Evolutionary conservation across 2,797 vertebrate species (phyloP), one percentile per base, ranked within the genome.

Genomic region (Steatocranus sp.): DNA sequence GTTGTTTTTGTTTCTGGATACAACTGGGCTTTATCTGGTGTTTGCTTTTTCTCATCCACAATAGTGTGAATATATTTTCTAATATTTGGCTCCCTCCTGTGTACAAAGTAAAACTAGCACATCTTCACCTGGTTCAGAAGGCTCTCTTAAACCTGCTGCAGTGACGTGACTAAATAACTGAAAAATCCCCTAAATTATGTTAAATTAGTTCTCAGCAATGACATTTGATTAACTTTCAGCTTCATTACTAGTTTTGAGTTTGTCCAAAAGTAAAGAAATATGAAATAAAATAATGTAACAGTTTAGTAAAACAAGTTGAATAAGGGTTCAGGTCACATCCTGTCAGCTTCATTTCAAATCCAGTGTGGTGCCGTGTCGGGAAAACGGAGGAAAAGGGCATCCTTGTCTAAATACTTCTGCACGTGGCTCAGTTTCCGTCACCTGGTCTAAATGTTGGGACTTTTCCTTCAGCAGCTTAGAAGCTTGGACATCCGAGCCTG

Each of bases 21-120:
- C 48, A 74, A 68, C 36, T 49, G 56, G 56, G 30, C 50, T 83
- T 87, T 76, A 61, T 1, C 56, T 61, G 56, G 10, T 82, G 73
- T 82, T 34, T 81, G 12, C 41, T 41, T 68, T 66, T 66, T 66
- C 38, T 25, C 20, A 17, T 4, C 14, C 1, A 43, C 9, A 63
- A 6, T 2, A n/a, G 7, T 4, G 11, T 43, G 17, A 14, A 1
- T 34, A 23, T 3, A 76, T 86, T 58, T 15, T 5, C 53, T 27
- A 53, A 68, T 23, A 70, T 92, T 75, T 91, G 80, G 83, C 88
- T 76, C 93, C 89, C 89, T 75, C 93, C 9, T 50, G 88, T 93
- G 93, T 36, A 23, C 82, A 58, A 36, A 41, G 17, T 20, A 15
- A 41, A 32, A 17, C 68, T 9, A 53, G 51, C 77, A 84, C 30